Conservation (phyloP, 2,797 vertebrate genomes). For the Sebastes aleutianus region DNA sequence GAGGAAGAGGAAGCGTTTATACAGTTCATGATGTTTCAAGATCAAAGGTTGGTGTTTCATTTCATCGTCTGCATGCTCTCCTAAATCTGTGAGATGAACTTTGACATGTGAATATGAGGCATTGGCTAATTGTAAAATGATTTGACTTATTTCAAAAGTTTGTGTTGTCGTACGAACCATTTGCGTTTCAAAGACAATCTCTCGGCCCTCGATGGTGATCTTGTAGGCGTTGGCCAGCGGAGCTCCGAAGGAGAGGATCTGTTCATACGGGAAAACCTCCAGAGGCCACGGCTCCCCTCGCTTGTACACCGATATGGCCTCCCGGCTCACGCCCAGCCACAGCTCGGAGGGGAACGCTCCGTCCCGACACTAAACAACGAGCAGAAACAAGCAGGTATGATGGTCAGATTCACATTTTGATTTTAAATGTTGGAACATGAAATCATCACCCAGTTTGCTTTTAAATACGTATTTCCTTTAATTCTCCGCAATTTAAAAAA, state of each 20-base stretch:
- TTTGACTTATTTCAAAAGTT: no score
- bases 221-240: slow-evolving; percentile 92
- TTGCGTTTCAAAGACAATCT: slow-evolving; percentile 92
- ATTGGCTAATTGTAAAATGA: no score
- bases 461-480: background rate
- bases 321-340: slow-evolving; percentile 93
- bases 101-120: no score
- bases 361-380: slow-evolving; percentile 83
- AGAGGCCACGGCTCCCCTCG: slow-evolving; percentile 91
- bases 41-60: background rate
- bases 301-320: slow-evolving; percentile 94
- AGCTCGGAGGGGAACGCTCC: slow-evolving; percentile 90
- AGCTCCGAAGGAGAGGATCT: slow-evolving; percentile 95
- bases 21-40: background rate
- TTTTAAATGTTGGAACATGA: background rate
- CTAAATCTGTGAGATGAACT: no score
- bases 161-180: slow-evolving; percentile 81
- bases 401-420: background rate
- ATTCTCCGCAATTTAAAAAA: background rate
- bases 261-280: slow-evolving; percentile 94
- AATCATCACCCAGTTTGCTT: background rate
- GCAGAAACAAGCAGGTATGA: background rate
- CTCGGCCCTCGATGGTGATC: slow-evolving; percentile 93
- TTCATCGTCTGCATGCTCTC: background rate
- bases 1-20: background rate